A percentile compares a stretch with the other conserved stretches of the same genome.
These are phyloP conservation scores for Oreamnos americanus DNA, from an alignment of 2,113 vertebrate species.

Conservation along the genomic window DNA sequence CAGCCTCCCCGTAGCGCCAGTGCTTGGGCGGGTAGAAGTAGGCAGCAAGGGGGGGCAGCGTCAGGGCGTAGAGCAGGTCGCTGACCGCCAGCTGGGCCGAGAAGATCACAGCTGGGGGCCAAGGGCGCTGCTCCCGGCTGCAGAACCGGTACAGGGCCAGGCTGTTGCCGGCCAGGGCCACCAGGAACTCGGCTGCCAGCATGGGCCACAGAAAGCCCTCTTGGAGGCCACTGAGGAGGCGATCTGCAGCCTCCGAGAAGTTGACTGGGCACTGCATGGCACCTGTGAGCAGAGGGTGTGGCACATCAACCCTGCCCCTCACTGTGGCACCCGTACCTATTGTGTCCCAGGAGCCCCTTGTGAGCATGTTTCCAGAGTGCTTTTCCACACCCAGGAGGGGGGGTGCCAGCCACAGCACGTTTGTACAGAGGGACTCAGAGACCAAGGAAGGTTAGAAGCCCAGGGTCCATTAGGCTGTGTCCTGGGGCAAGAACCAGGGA, in stretches of 20 bases:
- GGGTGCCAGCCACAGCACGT: background rate
- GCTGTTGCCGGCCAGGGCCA: conserved; percentile 48
- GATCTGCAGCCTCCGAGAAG: rapidly evolving
- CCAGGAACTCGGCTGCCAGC: conserved; percentile 33
- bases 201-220: conserved; percentile 55
- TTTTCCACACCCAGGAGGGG: rapidly evolving
- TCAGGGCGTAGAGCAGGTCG: conserved; percentile 84
- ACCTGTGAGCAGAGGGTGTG: background rate
- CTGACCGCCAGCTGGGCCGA: conserved; percentile 86
- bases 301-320: background rate
- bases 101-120: conserved; percentile 84
- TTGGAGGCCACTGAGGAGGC: background rate
- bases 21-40: conserved; percentile 79
- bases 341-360: rapidly evolving
- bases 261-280: background rate
- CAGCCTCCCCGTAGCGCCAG: conserved; percentile 77
- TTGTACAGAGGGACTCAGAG: background rate
- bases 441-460: background rate
- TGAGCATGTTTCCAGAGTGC: too few species aligned
- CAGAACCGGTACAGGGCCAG: conserved; percentile 54
- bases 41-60: conserved; percentile 80
- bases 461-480: background rate
- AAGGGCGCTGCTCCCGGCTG: conserved; percentile 60
- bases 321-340: rapidly evolving
- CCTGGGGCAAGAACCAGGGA: background rate